A percentile compares a stretch with the other conserved stretches of the same genome.
phyloP scores from a whole-genome alignment of 2,797 vertebrate genomes.

The Lacerta viridis region DNA sequence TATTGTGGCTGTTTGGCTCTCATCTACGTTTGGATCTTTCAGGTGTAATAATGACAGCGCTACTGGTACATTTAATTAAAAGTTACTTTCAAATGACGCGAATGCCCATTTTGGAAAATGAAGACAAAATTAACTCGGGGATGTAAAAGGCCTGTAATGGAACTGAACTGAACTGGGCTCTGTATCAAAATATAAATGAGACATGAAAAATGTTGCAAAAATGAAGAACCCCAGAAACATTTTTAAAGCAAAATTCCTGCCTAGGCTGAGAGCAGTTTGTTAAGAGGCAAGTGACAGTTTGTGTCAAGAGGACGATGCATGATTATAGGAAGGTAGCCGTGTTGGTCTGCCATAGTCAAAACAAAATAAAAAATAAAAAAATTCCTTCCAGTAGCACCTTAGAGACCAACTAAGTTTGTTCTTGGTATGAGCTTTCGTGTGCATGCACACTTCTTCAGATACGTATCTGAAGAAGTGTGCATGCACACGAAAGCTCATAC shows the following conservation, averaged over 20 bases:
- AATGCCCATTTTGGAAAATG: constrained; percentile 82
- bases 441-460: too few species aligned
- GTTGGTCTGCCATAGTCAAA: too few species aligned
- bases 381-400: too few species aligned
- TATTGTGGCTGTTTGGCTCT: constrained; percentile 76
- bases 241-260: constrained; percentile 46
- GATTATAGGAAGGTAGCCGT: too few species aligned
- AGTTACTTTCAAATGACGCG: constrained; percentile 80
- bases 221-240: constrained; percentile 62
- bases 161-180: constrained; percentile 69
- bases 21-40: constrained; percentile 80
- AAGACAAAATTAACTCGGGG: constrained; percentile 75
- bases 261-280: constrained; percentile 16
- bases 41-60: constrained; percentile 80
- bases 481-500: too few species aligned
- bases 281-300: constrained; percentile 47
- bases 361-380: too few species aligned
- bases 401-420: too few species aligned
- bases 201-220: constrained; percentile 68
- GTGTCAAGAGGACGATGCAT: not conserved
- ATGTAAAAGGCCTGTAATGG: constrained; percentile 74
- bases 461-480: too few species aligned
- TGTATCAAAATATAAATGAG: constrained; percentile 77
- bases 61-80: constrained; percentile 84
- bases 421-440: too few species aligned